phyloP scores from a whole-genome alignment of 2,888 invertebrate genomes.

The Sinohyriopsis cumingii region DNA sequence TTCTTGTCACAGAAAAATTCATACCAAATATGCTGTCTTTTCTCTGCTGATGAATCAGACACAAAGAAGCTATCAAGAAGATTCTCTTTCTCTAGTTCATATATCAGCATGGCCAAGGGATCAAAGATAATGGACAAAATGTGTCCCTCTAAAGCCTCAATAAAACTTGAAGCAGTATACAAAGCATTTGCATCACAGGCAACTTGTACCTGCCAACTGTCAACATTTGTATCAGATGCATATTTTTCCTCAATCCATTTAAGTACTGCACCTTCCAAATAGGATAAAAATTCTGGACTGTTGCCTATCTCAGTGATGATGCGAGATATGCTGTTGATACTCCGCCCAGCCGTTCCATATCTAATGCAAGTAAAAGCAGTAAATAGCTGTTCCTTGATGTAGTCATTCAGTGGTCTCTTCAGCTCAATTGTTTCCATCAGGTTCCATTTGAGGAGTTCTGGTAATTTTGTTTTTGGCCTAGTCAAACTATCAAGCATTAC shows the following conservation, averaged over 20 bases:
- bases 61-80: constrained; percentile 29
- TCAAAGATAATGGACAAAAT: constrained; percentile 19
- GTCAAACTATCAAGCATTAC: constrained; percentile 36
- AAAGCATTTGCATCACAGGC: constrained; percentile 31
- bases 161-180: constrained; percentile 19
- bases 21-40: constrained; percentile 18
- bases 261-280: constrained; percentile 8
- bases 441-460: constrained; percentile 11
- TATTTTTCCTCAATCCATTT: not conserved
- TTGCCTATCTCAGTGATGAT: constrained; percentile 1
- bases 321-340: constrained; percentile 24
- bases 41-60: not conserved
- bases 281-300: constrained; percentile 5
- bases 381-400: constrained; percentile 34
- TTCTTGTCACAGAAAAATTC: constrained; percentile 6
- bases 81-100: constrained; percentile 22
- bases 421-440: constrained; percentile 23
- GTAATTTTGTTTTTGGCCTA: constrained; percentile 17
- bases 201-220: constrained; percentile 30
- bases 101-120: constrained; percentile 38
- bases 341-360: constrained; percentile 23
- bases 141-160: constrained; percentile 31
- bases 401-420: constrained; percentile 19
- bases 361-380: constrained; percentile 43
- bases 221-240: not conserved